phyloP scores from a whole-genome alignment of 2,113 vertebrate species.

The Podocnemis expansa region DNA sequence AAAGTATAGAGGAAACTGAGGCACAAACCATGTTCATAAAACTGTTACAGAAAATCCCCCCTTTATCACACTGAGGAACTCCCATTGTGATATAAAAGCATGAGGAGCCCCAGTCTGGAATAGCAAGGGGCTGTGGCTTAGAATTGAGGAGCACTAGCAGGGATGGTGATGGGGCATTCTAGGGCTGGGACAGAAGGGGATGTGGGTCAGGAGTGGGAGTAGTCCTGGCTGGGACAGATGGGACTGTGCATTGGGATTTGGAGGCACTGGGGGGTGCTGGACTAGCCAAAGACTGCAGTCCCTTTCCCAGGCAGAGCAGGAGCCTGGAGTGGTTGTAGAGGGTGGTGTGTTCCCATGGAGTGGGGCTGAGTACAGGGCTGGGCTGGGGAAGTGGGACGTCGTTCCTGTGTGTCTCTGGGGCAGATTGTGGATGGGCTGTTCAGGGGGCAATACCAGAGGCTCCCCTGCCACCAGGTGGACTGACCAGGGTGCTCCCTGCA shows the following conservation, averaged over 20 bases:
- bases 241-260: not conserved
- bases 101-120: no score
- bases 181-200: no score
- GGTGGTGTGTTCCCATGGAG: not conserved
- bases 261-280: not conserved
- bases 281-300: not conserved
- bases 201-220: not conserved
- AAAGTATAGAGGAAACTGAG: no score
- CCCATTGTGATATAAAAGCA: no score
- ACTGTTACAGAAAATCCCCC: no score
- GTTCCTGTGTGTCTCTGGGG: not conserved
- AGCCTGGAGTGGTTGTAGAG: not conserved
- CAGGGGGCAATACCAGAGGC: not conserved
- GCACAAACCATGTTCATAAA: no score
- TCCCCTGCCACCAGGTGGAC: not conserved
- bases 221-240: not conserved
- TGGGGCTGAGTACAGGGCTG: rapidly evolving
- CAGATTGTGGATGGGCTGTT: not conserved
- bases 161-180: no score
- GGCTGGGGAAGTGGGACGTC: not conserved
- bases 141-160: no score
- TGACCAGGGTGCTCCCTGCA: constrained; percentile 51
- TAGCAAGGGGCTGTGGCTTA: no score
- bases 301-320: not conserved
- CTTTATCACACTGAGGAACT: no score